Evolutionary conservation across 2,113 vertebrate species (phyloP).

Genomic region (Corythornis vintsioides): DNA sequence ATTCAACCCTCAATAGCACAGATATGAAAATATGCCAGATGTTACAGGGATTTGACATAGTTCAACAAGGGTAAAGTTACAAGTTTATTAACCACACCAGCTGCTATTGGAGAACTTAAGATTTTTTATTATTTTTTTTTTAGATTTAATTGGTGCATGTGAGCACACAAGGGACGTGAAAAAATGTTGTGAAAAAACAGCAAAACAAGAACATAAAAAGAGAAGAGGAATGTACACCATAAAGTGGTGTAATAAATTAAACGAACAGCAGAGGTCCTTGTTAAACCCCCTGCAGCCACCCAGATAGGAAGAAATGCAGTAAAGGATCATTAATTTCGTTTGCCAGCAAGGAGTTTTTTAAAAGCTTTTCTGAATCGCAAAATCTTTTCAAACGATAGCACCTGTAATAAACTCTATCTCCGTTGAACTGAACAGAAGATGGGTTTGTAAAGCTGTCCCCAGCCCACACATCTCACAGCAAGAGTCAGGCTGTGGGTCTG

Average conservation of each 20-base stretch:
- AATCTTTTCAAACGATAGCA: conserved; percentile 2
- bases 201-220: conserved; percentile 1
- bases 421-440: not conserved
- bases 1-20: conserved; percentile 44
- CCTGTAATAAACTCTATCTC: conserved; percentile 14
- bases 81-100: conserved; percentile 62
- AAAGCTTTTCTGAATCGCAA: conserved; percentile 14
- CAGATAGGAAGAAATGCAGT: not conserved
- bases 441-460: not conserved
- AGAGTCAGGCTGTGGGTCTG: not conserved
- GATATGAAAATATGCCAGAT: conserved; percentile 73
- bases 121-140: conserved; percentile 50
- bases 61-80: conserved; percentile 56
- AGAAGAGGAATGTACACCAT: not conserved
- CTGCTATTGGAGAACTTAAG: conserved; percentile 56
- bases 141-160: conserved; percentile 34
- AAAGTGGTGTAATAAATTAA: conserved; percentile 59
- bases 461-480: not conserved
- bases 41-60: conserved; percentile 44
- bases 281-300: conserved; percentile 53
- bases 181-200: conserved; percentile 36
- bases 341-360: not conserved
- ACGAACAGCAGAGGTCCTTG: conserved; percentile 77
- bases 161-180: conserved; percentile 49
- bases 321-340: not conserved